A percentile compares a stretch with the other conserved stretches of the same genome.
These are phyloP conservation scores for Rhopilema esculentum DNA, from an alignment of 30 jellyfish, hydroid and myxozoan species.

Conservation along the genomic window DNA sequence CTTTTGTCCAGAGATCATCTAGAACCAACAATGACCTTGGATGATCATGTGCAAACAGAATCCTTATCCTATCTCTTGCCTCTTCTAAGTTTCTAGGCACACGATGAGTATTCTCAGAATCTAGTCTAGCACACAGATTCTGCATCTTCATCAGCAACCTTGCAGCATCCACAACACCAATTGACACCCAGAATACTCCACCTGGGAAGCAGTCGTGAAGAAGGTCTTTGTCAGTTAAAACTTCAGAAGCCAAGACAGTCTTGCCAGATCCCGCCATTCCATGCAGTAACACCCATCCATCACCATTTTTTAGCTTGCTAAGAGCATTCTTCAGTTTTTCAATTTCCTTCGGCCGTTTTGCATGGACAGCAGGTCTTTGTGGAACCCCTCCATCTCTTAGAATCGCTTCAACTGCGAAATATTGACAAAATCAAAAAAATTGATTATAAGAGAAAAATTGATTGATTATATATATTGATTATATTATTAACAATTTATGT, in stretches of 20 bases:
- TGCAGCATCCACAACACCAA: constrained; percentile 78
- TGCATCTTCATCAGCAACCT: constrained; percentile 88
- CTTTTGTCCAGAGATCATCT: constrained; percentile 91
- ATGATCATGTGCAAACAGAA: constrained; percentile 79
- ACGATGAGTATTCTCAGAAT: constrained; percentile 46
- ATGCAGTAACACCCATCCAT: constrained; percentile 95
- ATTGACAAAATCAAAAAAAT: background rate
- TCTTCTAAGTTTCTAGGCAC: constrained; percentile 92
- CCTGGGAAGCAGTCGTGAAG: constrained; percentile 94
- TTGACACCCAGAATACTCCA: constrained; percentile 90
- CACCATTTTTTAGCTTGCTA: constrained; percentile 47
- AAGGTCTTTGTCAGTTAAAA: constrained; percentile 55
- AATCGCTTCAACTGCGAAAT: constrained; percentile 78
- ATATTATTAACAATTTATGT: too few species aligned
- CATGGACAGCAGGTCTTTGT: constrained; percentile 63
- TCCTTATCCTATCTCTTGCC: constrained; percentile 81
- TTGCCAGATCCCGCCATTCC: constrained; percentile 99
- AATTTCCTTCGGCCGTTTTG: constrained; percentile 56
- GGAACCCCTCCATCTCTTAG: constrained; percentile 98
- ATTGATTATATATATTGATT: too few species aligned
- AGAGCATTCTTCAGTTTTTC: constrained; percentile 65
- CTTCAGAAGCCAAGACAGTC: constrained; percentile 89
- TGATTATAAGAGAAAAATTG: background rate
- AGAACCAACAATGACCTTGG: constrained; percentile 92
- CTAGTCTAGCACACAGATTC: constrained; percentile 86